Evolutionary conservation across 1,140 invertebrate species (phyloP).

Genomic region (Sycophila sp.): DNA sequence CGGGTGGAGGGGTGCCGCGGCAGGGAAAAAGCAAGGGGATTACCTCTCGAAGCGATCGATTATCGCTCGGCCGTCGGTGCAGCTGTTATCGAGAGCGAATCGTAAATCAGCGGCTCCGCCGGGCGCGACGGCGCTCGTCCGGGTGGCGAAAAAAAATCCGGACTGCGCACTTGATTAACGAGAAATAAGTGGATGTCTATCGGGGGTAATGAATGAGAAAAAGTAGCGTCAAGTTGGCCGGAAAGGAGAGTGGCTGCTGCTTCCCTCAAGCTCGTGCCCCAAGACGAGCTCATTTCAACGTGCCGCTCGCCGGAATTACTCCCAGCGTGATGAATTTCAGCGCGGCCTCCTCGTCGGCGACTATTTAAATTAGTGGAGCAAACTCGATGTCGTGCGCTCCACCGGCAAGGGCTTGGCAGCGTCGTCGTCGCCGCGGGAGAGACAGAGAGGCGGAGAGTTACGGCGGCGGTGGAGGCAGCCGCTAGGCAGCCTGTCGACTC

Average conservation of each 20-base stretch:
- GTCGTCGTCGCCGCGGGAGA: not conserved
- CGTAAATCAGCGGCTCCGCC: no score
- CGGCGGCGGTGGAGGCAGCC: no score
- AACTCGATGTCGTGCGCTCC: slow-evolving; percentile 15
- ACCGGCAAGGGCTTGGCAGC: not conserved
- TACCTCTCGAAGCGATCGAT: no score
- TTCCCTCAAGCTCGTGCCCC: no score
- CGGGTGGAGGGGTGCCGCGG: no score
- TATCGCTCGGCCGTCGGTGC: no score
- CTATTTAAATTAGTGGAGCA: slow-evolving; percentile 38
- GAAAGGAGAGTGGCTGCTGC: not conserved
- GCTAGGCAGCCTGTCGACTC: not conserved
- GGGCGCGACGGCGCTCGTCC: no score
- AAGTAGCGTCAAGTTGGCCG: slow-evolving; percentile 4
- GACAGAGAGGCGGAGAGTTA: not conserved
- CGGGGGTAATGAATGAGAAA: slow-evolving; percentile 37
- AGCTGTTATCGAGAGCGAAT: no score
- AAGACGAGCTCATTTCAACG: slow-evolving; percentile 12
- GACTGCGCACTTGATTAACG: slow-evolving; percentile 21
- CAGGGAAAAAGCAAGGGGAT: no score
- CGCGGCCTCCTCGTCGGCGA: not conserved
- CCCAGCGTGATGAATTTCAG: slow-evolving; percentile 35
- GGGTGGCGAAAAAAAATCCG: no score
- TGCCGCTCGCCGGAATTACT: slow-evolving; percentile 26
- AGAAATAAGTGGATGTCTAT: slow-evolving; percentile 29